Evolutionary conservation across 2,797 vertebrate genomes (phyloP).

Genomic region (Lepilemur ruficaudatus): DNA sequence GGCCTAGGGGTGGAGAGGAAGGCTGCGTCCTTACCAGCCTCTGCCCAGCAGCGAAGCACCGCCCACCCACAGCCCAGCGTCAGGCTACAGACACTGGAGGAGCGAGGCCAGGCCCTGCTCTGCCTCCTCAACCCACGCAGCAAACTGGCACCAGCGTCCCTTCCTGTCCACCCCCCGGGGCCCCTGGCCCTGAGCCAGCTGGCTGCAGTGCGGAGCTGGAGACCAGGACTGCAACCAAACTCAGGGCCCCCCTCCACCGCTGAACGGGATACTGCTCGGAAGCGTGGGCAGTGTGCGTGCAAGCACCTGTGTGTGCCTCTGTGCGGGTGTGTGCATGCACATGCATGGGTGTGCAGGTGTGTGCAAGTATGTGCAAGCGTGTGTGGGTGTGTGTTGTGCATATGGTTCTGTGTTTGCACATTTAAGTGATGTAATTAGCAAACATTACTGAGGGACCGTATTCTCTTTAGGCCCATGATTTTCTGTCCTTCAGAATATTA

Average conservation of each 20-base stretch:
- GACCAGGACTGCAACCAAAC: not conserved
- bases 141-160: not conserved
- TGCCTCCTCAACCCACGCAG: too few relatives aligned
- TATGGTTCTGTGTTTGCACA: not conserved
- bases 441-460: not conserved
- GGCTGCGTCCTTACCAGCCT: rapidly evolving
- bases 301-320: not conserved
- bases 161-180: not conserved
- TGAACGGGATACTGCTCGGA: not conserved
- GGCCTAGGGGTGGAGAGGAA: rapidly evolving
- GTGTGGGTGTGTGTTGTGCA: rapidly evolving
- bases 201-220: rapidly evolving
- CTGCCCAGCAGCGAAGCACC: not conserved
- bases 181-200: not conserved
- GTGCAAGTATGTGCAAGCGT: not conserved
- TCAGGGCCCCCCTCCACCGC: rapidly evolving
- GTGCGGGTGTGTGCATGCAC: too few relatives aligned
- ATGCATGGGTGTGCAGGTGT: too few relatives aligned
- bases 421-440: not conserved
- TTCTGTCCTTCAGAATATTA: not conserved
- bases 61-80: rapidly evolving
- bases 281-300: rapidly evolving
- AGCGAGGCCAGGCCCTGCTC: not conserved
- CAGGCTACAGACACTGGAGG: not conserved
- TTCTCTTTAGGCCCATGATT: not conserved